Percentiles rank a stretch among this genome's conserved stretches.
Evolutionary conservation across 2,888 invertebrate species (phyloP).

Genomic region (Amiota minor): DNA sequence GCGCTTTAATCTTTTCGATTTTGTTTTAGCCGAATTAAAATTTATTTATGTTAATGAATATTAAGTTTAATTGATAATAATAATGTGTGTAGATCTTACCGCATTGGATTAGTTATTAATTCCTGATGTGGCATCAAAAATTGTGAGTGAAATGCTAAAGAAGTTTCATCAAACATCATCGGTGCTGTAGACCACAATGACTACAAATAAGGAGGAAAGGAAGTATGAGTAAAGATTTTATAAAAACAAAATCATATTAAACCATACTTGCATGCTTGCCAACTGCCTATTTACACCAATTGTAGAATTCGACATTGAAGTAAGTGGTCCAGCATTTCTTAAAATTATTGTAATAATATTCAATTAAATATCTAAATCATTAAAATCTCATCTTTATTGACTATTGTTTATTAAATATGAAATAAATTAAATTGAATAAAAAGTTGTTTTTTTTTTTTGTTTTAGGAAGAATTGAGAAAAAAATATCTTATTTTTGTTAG

Average conservation of each 20-base stretch:
- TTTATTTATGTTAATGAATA: no score
- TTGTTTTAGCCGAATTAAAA: no score
- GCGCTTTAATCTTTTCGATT: no score
- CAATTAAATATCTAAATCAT: no score
- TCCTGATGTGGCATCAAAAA: conserved; percentile 1
- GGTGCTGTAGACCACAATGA: background rate
- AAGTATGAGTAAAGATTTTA: background rate
- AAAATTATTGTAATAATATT: background rate
- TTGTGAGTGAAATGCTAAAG: background rate
- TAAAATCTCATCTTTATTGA: background rate
- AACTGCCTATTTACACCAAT: no score
- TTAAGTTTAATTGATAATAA: no score
- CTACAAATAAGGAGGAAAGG: background rate
- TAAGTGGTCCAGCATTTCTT: conserved; percentile 6
- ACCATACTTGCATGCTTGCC: conserved; percentile 4
- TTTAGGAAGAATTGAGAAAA: background rate
- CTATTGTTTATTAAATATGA: background rate
- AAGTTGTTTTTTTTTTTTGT: no score
- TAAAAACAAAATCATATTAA: background rate
- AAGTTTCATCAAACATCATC: background rate
- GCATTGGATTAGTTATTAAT: background rate
- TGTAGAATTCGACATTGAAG: background rate
- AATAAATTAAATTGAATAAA: background rate
- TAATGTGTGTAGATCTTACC: background rate
- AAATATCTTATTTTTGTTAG: background rate